Percentiles rank a stretch among this genome's conserved stretches.
Conservation (phyloP, 2,888 invertebrate species). For the Polyommatus icarus region DNA sequence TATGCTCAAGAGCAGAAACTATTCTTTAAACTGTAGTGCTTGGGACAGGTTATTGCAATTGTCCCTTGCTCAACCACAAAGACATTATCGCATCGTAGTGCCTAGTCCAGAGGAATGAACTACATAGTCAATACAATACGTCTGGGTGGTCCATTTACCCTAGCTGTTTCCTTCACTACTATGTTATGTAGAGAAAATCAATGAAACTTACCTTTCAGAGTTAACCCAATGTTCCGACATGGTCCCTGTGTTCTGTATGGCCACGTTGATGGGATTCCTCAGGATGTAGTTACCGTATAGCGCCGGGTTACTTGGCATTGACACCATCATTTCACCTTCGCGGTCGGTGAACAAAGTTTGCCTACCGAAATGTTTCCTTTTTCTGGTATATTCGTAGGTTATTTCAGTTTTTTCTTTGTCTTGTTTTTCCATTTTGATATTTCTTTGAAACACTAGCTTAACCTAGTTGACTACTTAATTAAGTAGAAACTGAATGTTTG, state of each 20-base stretch:
- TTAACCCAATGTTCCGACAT: constrained; percentile 84
- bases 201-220: constrained; percentile 67
- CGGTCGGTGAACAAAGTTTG: constrained; percentile 85
- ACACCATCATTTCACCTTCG: constrained; percentile 82
- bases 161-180: too few relatives aligned
- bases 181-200: too few relatives aligned
- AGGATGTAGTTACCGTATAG: constrained; percentile 77
- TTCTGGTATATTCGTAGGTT: constrained; percentile 82
- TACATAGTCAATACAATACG: too few relatives aligned
- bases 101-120: too few relatives aligned
- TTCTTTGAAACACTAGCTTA: neutral
- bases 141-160: too few relatives aligned
- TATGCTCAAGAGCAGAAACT: too few relatives aligned
- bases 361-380: constrained; percentile 85
- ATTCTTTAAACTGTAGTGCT: too few relatives aligned
- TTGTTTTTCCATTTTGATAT: constrained; percentile 56
- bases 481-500: neutral
- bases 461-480: neutral
- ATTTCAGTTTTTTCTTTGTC: constrained; percentile 69
- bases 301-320: constrained; percentile 66
- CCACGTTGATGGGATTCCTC: constrained; percentile 82
- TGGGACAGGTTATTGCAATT: too few relatives aligned
- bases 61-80: too few relatives aligned
- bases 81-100: too few relatives aligned
- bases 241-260: constrained; percentile 81